Base-by-base conservation (phyloP, 2,888 invertebrate species). In the Ectropis crepuscularia region DNA sequence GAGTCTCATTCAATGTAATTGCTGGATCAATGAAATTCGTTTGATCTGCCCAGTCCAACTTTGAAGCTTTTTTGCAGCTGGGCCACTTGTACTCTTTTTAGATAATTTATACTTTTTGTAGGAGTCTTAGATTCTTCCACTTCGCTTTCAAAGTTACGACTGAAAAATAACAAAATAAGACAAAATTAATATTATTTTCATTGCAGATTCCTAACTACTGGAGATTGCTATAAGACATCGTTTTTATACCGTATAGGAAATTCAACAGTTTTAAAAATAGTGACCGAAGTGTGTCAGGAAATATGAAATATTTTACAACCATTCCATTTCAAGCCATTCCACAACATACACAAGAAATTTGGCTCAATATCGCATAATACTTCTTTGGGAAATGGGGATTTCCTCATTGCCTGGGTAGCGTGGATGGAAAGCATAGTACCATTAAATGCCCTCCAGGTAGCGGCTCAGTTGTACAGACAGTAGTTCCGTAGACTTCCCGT, bases 21-120 rank as follows among this genome's bases (percentile, higher is more conserved):
- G 61, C 57, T 64, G 68, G 16, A 28, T 28, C 16, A 28, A 28
- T 65, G 54, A 68, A 68, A 53, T 49, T 63, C 65, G 65, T 65
- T 60, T 65, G 62, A 60, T 68, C 65, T 57, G 65, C 65, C 68
- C 68, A 65, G 62, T 51, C 65, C 62, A 65, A 60, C 65, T 65
- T 60, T 53, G 57, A 62, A 65, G 65, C 50, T 65, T 57, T 57
- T 62, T 63, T 53, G 54, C 54, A 49, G 61, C 57, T 48, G 48
- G 48, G 41, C 53, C 57, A 57, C 57, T 57, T 41, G 48, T 57
- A 48, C 47, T 41, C 48, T 57, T 48, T 48, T 48, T 48, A 48
- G 48, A 48, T 48, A 48, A 41, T 57, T 57, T 57, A 41, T 57
- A 57, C 48, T 48, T 57, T 57, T 57, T 57, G 41, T 57, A 57